Evolutionary conservation across 2,113 vertebrate genomes (phyloP), one percentile per base, ranked within the genome.

Genomic region (Periophthalmus modestus): DNA sequence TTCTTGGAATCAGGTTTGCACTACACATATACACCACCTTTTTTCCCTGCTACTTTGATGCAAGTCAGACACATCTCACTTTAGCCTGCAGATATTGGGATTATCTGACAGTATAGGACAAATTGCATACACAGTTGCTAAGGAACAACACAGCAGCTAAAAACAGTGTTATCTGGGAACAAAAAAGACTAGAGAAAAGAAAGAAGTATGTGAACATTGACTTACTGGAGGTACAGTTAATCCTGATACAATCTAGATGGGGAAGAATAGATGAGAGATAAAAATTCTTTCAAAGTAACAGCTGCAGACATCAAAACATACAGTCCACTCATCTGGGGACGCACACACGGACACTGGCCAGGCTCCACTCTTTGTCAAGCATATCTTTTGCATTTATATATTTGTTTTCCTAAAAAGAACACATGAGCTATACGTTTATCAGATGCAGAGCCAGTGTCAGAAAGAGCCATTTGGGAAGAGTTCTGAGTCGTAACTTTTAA

Each of bases 191-290:
- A 79, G 46, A 76, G 79, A 88, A 48, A 78, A 81, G 71, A 74
- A 74, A 94, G 95, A 59, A 59, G 4, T 96, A 96, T 93, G 95
- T 95, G 95, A 98, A 96, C 83, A 85, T 94, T 94, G 93, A 99
- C 98, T 99, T 99, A 99, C 98, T 99, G 95, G 96, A 94, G 94
- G 98, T 96, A 98, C 98, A 99, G 97, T 98, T 99, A 94, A 97
- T 99, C 97, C 96, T 99, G 96, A 97, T 95, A 99, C 98, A 99
- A 97, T 99, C 98, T 99, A 98, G 97, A 99, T 95, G 96, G 98
- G 96, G 96, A 95, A 99, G 96, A 99, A 98, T 97, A 99, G 96
- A 98, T 98, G 96, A 98, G 96, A 99, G 97, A 97, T 98, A 97
- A 97, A 96, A 98, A 96, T 98, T 97, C 96, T 98, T 99, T 99